phyloP scores from a whole-genome alignment of 2,888 invertebrate species.

The Epicampocera succincta region DNA sequence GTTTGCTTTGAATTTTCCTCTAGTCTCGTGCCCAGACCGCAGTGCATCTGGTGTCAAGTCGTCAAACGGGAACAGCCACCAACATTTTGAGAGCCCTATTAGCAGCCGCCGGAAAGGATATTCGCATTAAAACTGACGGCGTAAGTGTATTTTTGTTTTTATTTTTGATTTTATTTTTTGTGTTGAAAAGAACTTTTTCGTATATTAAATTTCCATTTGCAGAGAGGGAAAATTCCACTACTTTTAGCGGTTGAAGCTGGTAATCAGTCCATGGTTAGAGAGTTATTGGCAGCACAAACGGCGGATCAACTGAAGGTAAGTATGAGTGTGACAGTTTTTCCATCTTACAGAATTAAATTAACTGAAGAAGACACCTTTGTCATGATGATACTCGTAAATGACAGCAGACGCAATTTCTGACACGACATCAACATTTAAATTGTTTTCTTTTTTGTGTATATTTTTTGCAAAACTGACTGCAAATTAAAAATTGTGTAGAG shows the following conservation, averaged over 20 bases:
- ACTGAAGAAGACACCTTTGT: neutral
- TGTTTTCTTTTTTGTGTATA: constrained; percentile 1
- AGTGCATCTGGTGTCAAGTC: constrained; percentile 95
- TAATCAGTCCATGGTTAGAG: constrained; percentile 96
- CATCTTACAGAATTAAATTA: neutral
- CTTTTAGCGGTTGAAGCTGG: constrained; percentile 97
- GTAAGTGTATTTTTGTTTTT: constrained; percentile 84
- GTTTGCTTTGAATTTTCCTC: constrained; percentile 4
- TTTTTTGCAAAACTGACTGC: constrained; percentile 13
- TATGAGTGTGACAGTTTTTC: neutral
- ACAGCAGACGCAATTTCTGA: constrained; percentile 40
- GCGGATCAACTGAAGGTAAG: constrained; percentile 91
- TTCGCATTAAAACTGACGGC: constrained; percentile 92
- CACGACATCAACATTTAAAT: constrained; percentile 39
- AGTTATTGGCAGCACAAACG: constrained; percentile 93
- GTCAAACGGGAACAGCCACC: constrained; percentile 95
- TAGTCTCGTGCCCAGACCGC: constrained; percentile 96
- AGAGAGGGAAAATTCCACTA: constrained; percentile 96
- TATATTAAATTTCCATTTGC: neutral
- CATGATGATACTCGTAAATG: neutral
- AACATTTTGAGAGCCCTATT: constrained; percentile 94
- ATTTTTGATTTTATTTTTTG: no score
- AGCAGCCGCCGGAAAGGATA: constrained; percentile 94
- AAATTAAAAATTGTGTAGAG: constrained; percentile 53
- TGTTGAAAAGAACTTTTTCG: no score